Evolutionary conservation across 2,888 invertebrate species (phyloP).

Genomic region (Sabatieria punctata): DNA sequence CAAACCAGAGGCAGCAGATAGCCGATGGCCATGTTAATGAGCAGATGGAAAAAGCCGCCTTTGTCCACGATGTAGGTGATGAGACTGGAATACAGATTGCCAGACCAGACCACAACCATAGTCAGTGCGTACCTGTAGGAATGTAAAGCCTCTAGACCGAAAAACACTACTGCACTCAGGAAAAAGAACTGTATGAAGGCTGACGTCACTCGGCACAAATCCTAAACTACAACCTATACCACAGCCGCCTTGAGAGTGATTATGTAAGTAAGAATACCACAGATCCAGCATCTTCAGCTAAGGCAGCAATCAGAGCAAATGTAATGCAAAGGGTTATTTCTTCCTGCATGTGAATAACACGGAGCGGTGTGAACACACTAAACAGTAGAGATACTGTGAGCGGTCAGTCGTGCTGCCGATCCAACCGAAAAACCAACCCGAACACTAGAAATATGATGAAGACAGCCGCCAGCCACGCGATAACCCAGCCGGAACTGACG

Average conservation of each 20-base stretch:
- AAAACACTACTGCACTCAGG: constrained; percentile 1
- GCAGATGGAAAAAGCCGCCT: background rate
- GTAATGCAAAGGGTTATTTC: background rate
- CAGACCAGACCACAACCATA: too few species aligned
- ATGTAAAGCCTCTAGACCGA: constrained; percentile 6
- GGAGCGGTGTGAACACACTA: background rate
- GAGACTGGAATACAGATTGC: too few species aligned
- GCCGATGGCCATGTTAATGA: constrained; percentile 3
- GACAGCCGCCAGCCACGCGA: background rate
- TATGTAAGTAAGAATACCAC: background rate
- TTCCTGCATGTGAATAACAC: constrained; percentile 4
- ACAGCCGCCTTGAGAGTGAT: background rate
- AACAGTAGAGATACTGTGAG: background rate
- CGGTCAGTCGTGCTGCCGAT: background rate
- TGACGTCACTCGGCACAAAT: background rate
- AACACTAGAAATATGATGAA: background rate
- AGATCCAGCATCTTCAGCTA: background rate
- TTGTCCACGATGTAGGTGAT: constrained; percentile 3
- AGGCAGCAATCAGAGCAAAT: background rate
- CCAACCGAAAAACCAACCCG: background rate
- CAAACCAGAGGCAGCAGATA: background rate
- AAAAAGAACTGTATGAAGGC: constrained; percentile 3
- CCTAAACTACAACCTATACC: background rate
- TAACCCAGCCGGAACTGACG: background rate
- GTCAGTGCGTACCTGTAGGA: too few species aligned